phyloP scores from a whole-genome alignment of 2,888 invertebrate species.

The Lobophora halterata region DNA sequence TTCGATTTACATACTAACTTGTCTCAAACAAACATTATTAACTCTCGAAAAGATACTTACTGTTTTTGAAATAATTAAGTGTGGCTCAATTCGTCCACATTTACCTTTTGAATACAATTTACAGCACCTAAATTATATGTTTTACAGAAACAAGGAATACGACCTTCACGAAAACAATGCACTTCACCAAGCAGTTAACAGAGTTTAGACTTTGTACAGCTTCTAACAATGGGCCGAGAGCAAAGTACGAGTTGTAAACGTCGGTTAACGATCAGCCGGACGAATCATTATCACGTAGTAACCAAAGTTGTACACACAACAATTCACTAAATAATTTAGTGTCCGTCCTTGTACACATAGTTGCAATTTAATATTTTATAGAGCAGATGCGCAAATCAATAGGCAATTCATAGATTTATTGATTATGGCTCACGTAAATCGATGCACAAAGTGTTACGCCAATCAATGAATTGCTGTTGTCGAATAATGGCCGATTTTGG shows the following conservation, averaged over 20 bases:
- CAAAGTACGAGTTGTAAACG: conserved; percentile 36
- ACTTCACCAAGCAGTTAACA: conserved; percentile 12
- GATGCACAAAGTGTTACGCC: conserved; percentile 9
- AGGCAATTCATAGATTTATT: conserved; percentile 57
- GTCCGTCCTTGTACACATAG: conserved; percentile 56
- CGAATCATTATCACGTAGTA: conserved; percentile 53
- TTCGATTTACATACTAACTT: too few relatives aligned
- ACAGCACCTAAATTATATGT: conserved; percentile 2
- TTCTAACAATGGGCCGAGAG: conserved; percentile 24
- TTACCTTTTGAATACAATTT: not conserved
- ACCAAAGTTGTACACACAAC: conserved; percentile 34
- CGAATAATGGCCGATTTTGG: conserved; percentile 15
- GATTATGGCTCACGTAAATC: conserved; percentile 47
- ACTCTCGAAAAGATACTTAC: too few relatives aligned
- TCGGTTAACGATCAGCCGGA: conserved; percentile 32
- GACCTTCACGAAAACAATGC: conserved; percentile 12
- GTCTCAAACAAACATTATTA: too few relatives aligned
- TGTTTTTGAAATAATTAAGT: too few relatives aligned
- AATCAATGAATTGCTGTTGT: conserved; percentile 5
- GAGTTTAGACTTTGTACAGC: conserved; percentile 8
- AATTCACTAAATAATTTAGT: conserved; percentile 58
- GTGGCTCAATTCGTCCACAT: too few relatives aligned
- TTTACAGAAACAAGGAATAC: conserved; percentile 2
- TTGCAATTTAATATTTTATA: conserved; percentile 58
- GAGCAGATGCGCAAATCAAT: conserved; percentile 46